Percentiles rank a stretch among this genome's conserved stretches.
Conservation (phyloP, 2,113 vertebrate genomes). For the Eleginops maclovinus region DNA sequence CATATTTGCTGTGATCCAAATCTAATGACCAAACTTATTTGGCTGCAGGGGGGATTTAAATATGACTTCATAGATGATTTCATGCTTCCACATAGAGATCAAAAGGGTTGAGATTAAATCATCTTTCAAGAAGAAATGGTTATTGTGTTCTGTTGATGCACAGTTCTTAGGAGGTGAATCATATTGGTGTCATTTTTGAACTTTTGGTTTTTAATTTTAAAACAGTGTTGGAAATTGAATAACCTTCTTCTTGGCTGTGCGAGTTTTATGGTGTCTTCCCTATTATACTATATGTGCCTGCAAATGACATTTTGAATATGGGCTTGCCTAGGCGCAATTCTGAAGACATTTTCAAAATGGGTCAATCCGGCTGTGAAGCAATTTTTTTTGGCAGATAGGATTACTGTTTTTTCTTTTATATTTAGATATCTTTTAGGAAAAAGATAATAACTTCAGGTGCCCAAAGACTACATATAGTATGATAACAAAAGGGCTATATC, state of each 20-base stretch:
- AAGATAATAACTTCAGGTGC: too few relatives aligned
- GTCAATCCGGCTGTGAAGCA: too few relatives aligned
- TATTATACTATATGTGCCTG: slow-evolving; percentile 3
- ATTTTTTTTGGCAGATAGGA: too few relatives aligned
- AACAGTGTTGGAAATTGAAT: background rate
- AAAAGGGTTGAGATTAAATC: slow-evolving; percentile 1
- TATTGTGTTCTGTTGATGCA: background rate
- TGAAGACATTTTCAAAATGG: too few relatives aligned
- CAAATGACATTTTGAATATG: too few relatives aligned
- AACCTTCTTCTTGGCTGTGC: background rate
- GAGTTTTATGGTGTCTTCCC: background rate
- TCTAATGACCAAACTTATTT: slow-evolving; percentile 42
- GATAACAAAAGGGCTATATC: too few relatives aligned
- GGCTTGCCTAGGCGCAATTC: too few relatives aligned
- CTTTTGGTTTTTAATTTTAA: slow-evolving; percentile 19
- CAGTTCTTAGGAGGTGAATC: slow-evolving; percentile 1
- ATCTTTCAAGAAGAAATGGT: slow-evolving; percentile 16
- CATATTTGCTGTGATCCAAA: slow-evolving; percentile 33
- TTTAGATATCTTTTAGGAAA: too few relatives aligned
- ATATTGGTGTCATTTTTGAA: background rate
- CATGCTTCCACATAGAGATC: slow-evolving; percentile 24
- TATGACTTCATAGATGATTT: slow-evolving; percentile 48
- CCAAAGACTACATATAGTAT: too few relatives aligned
- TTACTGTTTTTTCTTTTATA: too few relatives aligned
- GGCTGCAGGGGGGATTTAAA: slow-evolving; percentile 17